A percentile compares a stretch with the other conserved stretches of the same genome.
Evolutionary conservation across 2,888 invertebrate species (phyloP).

Genomic region (Malthinus flaveolus): DNA sequence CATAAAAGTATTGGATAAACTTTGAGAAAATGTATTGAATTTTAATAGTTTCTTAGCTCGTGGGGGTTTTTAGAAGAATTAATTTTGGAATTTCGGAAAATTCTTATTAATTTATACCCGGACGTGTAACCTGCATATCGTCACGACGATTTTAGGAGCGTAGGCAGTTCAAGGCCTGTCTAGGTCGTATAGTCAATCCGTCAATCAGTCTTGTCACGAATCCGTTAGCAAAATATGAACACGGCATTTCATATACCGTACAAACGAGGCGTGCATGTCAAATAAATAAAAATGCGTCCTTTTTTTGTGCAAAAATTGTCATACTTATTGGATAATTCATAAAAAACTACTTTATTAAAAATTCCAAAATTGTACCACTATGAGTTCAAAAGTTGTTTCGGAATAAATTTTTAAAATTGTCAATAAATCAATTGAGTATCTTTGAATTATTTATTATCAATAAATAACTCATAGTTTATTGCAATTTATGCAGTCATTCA

Average conservation of each 20-base stretch:
- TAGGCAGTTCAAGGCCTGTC: conserved; percentile 38
- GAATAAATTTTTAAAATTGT: conserved; percentile 6
- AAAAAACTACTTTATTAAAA: conserved; percentile 1
- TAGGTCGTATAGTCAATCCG: conserved; percentile 39
- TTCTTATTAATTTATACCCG: conserved; percentile 13
- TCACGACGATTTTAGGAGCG: conserved; percentile 31
- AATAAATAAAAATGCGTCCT: conserved; percentile 9
- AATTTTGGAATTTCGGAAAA: no score
- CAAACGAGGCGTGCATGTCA: conserved; percentile 32
- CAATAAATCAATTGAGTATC: conserved; percentile 3
- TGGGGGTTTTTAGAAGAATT: no score
- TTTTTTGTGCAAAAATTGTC: conserved; percentile 5
- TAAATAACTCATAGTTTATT: conserved; percentile 6
- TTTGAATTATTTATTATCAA: conserved; percentile 6
- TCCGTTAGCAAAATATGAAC: conserved; percentile 36
- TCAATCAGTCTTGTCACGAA: conserved; percentile 37
- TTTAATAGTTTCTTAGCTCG: no score
- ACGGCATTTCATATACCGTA: conserved; percentile 35
- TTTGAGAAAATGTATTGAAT: no score
- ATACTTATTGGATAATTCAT: neutral
- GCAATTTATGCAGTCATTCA: neutral
- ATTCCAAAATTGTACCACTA: conserved; percentile 5
- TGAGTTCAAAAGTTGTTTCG: conserved; percentile 3
- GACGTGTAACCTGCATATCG: conserved; percentile 29
- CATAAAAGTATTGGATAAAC: no score